Percentiles rank a stretch among this genome's conserved stretches.
Evolutionary conservation across 2,797 vertebrate genomes (phyloP).

Genomic region (Triplophysa bombifrons): DNA sequence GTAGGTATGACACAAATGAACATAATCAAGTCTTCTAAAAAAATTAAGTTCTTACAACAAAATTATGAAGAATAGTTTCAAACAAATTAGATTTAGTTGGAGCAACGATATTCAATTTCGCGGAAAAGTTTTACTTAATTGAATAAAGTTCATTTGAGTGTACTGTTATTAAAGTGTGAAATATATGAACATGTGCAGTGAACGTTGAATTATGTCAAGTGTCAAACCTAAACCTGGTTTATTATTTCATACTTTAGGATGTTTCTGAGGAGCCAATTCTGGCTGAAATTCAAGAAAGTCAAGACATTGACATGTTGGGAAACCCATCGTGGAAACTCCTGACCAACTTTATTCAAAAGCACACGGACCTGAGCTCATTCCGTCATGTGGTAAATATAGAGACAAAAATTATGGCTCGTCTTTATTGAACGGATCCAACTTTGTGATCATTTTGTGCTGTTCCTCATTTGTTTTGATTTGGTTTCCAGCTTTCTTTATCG

Average conservation of each 20-base stretch:
- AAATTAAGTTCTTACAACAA: too few relatives aligned
- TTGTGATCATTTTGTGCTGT: not conserved
- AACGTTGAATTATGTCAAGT: too few relatives aligned
- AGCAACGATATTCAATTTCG: too few relatives aligned
- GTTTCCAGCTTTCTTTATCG: conserved; percentile 26
- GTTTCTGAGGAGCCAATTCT: conserved; percentile 78
- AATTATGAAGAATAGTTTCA: too few relatives aligned
- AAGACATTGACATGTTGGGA: conserved; percentile 77
- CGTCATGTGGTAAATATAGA: conserved; percentile 79
- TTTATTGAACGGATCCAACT: not conserved
- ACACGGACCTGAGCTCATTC: conserved; percentile 79
- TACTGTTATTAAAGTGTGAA: too few relatives aligned
- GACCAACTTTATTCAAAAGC: conserved; percentile 81
- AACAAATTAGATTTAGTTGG: too few relatives aligned
- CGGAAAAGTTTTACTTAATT: too few relatives aligned
- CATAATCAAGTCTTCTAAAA: too few relatives aligned
- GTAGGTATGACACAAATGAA: too few relatives aligned
- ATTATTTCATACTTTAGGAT: not conserved
- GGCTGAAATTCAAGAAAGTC: conserved; percentile 78
- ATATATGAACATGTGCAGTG: too few relatives aligned
- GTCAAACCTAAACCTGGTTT: not conserved
- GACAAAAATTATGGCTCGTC: not conserved
- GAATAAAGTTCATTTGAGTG: too few relatives aligned
- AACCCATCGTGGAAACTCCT: conserved; percentile 82
- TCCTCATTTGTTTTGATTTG: conserved; percentile 10